Evolutionary conservation across 1,140 invertebrate genomes (phyloP).

Genomic region (Hyles vespertilio): DNA sequence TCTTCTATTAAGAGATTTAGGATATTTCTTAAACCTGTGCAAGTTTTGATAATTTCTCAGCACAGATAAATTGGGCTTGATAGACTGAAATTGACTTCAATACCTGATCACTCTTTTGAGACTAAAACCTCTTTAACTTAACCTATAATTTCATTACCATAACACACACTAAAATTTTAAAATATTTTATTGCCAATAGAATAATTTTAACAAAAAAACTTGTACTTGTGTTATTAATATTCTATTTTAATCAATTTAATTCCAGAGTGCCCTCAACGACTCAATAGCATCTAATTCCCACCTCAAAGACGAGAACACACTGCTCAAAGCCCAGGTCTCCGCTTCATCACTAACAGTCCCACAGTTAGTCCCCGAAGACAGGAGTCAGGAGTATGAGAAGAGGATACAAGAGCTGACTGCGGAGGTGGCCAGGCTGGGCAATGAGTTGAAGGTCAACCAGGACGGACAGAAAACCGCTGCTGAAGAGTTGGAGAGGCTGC

Average conservation of each 20-base stretch:
- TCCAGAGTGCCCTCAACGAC: slow-evolving; percentile 82
- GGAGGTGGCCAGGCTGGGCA: slow-evolving; percentile 27
- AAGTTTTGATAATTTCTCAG: no score
- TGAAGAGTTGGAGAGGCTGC: slow-evolving; percentile 81
- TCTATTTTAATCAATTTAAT: slow-evolving; percentile 8
- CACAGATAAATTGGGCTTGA: no score
- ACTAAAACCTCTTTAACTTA: no score
- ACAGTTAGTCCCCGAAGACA: neutral
- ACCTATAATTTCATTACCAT: no score
- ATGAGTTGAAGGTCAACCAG: slow-evolving; percentile 24
- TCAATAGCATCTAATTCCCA: slow-evolving; percentile 83
- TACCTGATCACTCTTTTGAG: no score
- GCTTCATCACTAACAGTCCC: slow-evolving; percentile 30
- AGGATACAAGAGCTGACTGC: slow-evolving; percentile 27
- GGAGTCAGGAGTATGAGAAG: slow-evolving; percentile 25
- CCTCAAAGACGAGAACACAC: slow-evolving; percentile 91
- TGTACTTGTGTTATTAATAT: neutral
- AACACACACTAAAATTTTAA: no score
- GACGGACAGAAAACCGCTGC: slow-evolving; percentile 24
- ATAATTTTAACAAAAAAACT: no score
- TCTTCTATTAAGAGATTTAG: no score
- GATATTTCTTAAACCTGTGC: no score
- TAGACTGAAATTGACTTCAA: no score
- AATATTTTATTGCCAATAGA: no score
- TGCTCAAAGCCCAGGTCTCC: slow-evolving; percentile 86